Evolutionary conservation across 2,888 invertebrate genomes (phyloP), one percentile per base, ranked within the genome.

Genomic region (Amblyteles armatorius): DNA sequence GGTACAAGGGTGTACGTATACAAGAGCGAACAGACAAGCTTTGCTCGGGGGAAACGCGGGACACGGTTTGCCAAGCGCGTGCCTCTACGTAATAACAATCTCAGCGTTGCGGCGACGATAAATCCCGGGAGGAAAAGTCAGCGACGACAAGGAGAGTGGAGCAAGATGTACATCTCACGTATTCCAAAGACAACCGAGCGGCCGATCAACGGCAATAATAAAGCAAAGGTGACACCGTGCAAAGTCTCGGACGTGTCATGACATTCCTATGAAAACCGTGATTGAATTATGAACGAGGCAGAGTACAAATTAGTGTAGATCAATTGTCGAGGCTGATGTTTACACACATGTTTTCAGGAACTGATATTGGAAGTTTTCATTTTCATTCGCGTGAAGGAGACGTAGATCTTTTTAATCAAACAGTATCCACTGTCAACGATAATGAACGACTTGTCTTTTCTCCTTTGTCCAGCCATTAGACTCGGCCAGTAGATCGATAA

Each of bases 41-140:
- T 48, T 29, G 72, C 52, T 76, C 48, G 29, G 13, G 79, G 72
- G 50, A 79, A 72, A 67, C 79, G 36, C n/a, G 68, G 44, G 40
- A 68, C 44, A 71, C 29, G 83, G 63, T 63, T 69, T 74, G 63
- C 73, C 74, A 50, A 79, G 60, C 57, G 44, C 69, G 72, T 74
- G 60, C 60, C 60, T 50, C 36, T 65, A 29, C 57, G 79, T 83
- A 40, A 83, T 79, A 83, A 79, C 78, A 79, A 83, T 83, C 79
- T 73, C 73, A 60, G 26, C 57, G 57, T 67, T 50, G 60, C 44
- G 68, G 67, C 68, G 78, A 55, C 82, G 78, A 82, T 82, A 82
- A 82, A 82, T 82, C 82, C 72, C 82, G 50, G 40, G 82, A 68
- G 72, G 57, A 78, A 78, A 82, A 73, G 71, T 57, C 67, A 48